Conservation (phyloP, 2,113 vertebrate species). For the Tautogolabrus adspersus region DNA sequence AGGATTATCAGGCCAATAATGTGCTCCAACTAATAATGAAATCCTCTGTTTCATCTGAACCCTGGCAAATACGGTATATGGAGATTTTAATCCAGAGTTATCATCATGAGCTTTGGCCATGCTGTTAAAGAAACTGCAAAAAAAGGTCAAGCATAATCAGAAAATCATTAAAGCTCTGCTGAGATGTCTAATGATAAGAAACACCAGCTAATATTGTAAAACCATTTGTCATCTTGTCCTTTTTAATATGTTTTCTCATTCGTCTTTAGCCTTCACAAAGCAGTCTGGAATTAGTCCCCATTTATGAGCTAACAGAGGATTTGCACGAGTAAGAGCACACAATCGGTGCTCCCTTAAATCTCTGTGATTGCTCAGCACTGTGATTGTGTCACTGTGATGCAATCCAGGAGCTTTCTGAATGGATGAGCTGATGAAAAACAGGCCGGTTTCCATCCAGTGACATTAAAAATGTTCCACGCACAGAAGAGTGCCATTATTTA, state of each 20-base stretch:
- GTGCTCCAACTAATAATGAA: neutral
- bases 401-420: conserved; percentile 24
- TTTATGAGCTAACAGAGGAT: conserved; percentile 22
- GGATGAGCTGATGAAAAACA: conserved; percentile 46
- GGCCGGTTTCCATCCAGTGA: conserved; percentile 37
- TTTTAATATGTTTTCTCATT: conserved; percentile 30
- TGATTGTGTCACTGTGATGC: conserved; percentile 13
- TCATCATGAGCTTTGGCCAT: neutral
- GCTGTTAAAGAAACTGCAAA: neutral
- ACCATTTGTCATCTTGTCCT: conserved; percentile 23
- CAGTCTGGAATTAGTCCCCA: conserved; percentile 27
- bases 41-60: neutral
- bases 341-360: conserved; percentile 6
- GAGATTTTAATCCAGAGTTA: neutral
- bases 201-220: conserved; percentile 13
- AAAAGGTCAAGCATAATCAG: neutral
- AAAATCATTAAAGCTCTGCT: neutral
- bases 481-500: conserved; percentile 41
- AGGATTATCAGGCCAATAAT: conserved; percentile 4
- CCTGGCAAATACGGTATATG: neutral
- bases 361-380: conserved; percentile 3
- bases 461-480: conserved; percentile 56
- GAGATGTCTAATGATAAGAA: neutral
- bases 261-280: conserved; percentile 13
- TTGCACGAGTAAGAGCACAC: conserved; percentile 30